Base-by-base conservation (phyloP, 1,140 invertebrate species). In the Penaeus japonicus region DNA sequence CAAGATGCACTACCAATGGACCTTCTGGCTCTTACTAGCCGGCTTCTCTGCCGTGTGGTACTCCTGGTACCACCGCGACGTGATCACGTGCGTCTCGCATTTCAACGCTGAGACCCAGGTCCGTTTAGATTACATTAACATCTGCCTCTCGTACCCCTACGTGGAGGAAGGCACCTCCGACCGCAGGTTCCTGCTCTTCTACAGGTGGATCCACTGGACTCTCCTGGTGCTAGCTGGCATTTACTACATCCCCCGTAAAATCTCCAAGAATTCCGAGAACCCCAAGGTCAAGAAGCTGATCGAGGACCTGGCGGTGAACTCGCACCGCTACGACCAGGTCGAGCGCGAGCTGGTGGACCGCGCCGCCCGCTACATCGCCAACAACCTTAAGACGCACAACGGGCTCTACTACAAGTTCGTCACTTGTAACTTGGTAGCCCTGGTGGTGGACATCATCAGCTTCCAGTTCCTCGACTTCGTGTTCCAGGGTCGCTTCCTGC, bases 381-480 rank as follows among this genome's bases (percentile, higher is more conserved):
- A 62, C 59, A 89, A 89, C 53, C 87, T 89, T 79, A 89, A 85
- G 54, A 89, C 87, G 15, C 87, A 89, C 77, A 89, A 89, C 55
- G 78, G 87, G 30, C 81, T 90, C 17, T 90, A 84, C 78, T 85
- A 87, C 53, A 90, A 89, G 57, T 90, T 89, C 77, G 70, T 86
- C 65, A 82, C 57, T n/a, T 90, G 88, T 59, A 89, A 89, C 39
- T 53, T 89, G 10, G 82, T 89, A 24, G 85, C 90, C 27, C 59
- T 90, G 39, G 47, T 85, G 27, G 89, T 89, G 80, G 90, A 90
- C 65, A 84, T 90, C 47, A 78, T 89, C 7, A 87, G 85, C 32
- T 90, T 90, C 65, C 89, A 89, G 82, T 90, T 90, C 86, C 54
- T 90, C 32, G 89, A 90, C 78, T 90, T 89, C 84, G 82, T 90